phyloP scores from a whole-genome alignment of 1,140 invertebrate genomes.

The Pissodes strobi region DNA sequence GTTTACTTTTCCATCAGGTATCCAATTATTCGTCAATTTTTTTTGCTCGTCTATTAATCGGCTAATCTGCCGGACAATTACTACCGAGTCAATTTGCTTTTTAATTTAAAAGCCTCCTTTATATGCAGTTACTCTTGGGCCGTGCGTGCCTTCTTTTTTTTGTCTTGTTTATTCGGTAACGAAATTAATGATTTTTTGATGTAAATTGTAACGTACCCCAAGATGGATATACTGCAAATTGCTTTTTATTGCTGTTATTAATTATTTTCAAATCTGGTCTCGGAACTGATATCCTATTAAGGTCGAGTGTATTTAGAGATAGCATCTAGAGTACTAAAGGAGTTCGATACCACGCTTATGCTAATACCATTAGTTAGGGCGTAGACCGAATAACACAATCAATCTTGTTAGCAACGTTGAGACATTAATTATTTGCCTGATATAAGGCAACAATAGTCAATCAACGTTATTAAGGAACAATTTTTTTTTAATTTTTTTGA shows the following conservation, averaged over 20 bases:
- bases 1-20: slow-evolving; percentile 10
- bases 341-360: too few species aligned
- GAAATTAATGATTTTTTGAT: slow-evolving; percentile 24
- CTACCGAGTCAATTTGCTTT: slow-evolving; percentile 23
- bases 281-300: too few species aligned
- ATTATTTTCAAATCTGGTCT: too few species aligned
- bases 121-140: slow-evolving; percentile 1
- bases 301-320: too few species aligned
- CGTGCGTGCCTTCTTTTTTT: slow-evolving; percentile 1
- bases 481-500: too few species aligned
- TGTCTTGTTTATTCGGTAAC: slow-evolving; percentile 3
- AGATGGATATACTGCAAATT: slow-evolving; percentile 10
- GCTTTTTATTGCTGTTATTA: slow-evolving; percentile 12
- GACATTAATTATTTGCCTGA: too few species aligned
- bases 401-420: too few species aligned
- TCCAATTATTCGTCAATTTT: slow-evolving; percentile 16
- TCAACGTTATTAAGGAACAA: too few species aligned
- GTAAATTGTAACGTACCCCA: slow-evolving; percentile 3
- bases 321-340: too few species aligned
- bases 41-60: slow-evolving; percentile 4
- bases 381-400: too few species aligned
- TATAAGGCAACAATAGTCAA: too few species aligned
- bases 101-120: slow-evolving; percentile 17
- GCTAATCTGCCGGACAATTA: slow-evolving; percentile 19
- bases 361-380: too few species aligned